Base-by-base conservation (phyloP, 2,797 vertebrate species). In the Esox lucius region DNA sequence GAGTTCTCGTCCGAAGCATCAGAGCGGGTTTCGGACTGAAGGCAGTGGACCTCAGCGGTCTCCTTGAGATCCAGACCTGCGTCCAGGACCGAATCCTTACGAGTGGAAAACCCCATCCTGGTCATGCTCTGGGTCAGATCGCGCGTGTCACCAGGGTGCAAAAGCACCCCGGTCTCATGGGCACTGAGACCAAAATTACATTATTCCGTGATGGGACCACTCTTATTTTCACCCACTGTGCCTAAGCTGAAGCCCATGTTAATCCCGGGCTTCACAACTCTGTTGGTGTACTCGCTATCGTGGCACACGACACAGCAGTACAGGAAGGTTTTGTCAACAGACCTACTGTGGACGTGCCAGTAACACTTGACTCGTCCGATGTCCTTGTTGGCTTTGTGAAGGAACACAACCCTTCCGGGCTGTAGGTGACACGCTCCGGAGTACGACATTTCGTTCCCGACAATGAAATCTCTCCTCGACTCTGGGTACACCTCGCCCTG, bases 271-370 rank as follows among this genome's bases (percentile, higher is more conserved):
- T 13, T 22, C 16, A 78, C 0, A 0, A 80, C 24, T 0, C 48
- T 5, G 6, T 70, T 17, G 1, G 75, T 24, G 62, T 80, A 83
- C 1, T 72, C 59, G 15, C 1, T 71, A 26, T 59, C 9, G 0
- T 51, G 12, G 6, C 81, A 78, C 6, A 26, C 64, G 0, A 80
- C 69, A 1, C 78, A 83, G 28, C 81, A 80, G 71, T 72, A 83
- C 56, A 83, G 28, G 65, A 61, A 83, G 1, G 71, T 76, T 4
- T 83, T 83, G 9, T 77, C 59, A 0, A 26, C 15, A 0, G 68
- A 71, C n/a, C 35, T 74, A 17, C 81, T 83, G 78, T 80, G 81
- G 0, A 83, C 76, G 49, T 83, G 81, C 78, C 81, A 83, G 65
- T 78, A 83, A 28, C 79, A 80, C 31, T 70, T 74, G 15, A 83